phyloP scores from a whole-genome alignment of 2,113 vertebrate species.

The Genyomyrus donnyi region DNA sequence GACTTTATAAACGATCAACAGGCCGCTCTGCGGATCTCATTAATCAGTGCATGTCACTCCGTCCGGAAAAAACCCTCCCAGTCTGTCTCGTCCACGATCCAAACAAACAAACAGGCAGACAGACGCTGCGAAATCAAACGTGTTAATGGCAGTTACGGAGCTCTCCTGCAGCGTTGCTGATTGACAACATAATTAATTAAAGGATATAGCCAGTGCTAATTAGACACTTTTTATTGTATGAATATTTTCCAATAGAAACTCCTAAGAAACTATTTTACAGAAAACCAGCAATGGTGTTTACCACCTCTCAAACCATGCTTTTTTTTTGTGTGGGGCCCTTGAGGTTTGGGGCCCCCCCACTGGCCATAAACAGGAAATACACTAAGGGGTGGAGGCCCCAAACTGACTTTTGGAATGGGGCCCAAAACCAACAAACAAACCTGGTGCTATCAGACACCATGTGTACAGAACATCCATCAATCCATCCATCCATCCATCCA shows the following conservation, averaged over 20 bases:
- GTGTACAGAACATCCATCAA: not conserved
- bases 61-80: not conserved
- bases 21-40: not conserved
- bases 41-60: not conserved
- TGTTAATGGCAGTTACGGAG: not conserved
- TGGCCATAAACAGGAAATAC: not conserved
- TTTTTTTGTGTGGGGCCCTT: not conserved
- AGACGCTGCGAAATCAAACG: not conserved
- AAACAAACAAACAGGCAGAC: slow-evolving; percentile 12
- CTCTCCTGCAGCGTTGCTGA: not conserved
- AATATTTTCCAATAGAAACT: not conserved
- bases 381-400: not conserved
- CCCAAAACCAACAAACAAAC: not conserved
- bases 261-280: not conserved
- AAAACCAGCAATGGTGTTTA: not conserved
- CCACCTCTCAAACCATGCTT: not conserved
- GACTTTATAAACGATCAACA: not conserved
- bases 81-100: not conserved
- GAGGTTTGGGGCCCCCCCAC: not conserved
- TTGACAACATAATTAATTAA: not conserved
- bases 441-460: not conserved
- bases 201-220: not conserved
- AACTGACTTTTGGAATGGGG: not conserved
- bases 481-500: no score
- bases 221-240: slow-evolving; percentile 4